Percentiles rank a stretch among this genome's conserved stretches.
phyloP scores from a whole-genome alignment of 1,140 invertebrate species.

The Microplitis demolitor region DNA sequence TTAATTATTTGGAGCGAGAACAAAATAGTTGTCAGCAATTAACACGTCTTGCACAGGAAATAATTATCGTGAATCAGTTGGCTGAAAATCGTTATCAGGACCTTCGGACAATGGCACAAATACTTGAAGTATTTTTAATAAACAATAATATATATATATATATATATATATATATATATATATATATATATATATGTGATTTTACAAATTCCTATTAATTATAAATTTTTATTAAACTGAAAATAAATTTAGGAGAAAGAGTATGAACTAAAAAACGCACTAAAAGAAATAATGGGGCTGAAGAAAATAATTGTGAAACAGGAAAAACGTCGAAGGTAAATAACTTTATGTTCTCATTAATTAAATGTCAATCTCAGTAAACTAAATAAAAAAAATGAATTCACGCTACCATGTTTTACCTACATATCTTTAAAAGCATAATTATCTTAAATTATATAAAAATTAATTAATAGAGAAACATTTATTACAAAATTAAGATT shows the following conservation, averaged over 20 bases:
- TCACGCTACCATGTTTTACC: not conserved
- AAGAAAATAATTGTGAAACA: constrained; percentile 25
- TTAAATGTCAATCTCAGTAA: not conserved
- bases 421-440: no score
- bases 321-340: constrained; percentile 25
- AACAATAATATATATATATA: not conserved
- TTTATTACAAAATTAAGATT: not conserved
- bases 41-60: constrained; percentile 44
- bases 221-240: not conserved
- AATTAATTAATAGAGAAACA: not conserved
- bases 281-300: constrained; percentile 21
- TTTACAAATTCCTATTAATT: no score
- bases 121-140: constrained; percentile 40
- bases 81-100: constrained; percentile 46
- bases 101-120: constrained; percentile 31
- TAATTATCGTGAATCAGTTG: constrained; percentile 45
- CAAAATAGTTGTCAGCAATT: constrained; percentile 48
- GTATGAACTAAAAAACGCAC: constrained; percentile 15
- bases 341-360: not conserved
- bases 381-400: not conserved
- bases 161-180: not conserved
- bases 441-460: no score
- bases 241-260: constrained; percentile 16
- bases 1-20: constrained; percentile 44
- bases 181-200: not conserved